Percentiles rank a stretch among this genome's conserved stretches.
Conservation (phyloP, 2,797 vertebrate genomes). For the Anabas testudineus region DNA sequence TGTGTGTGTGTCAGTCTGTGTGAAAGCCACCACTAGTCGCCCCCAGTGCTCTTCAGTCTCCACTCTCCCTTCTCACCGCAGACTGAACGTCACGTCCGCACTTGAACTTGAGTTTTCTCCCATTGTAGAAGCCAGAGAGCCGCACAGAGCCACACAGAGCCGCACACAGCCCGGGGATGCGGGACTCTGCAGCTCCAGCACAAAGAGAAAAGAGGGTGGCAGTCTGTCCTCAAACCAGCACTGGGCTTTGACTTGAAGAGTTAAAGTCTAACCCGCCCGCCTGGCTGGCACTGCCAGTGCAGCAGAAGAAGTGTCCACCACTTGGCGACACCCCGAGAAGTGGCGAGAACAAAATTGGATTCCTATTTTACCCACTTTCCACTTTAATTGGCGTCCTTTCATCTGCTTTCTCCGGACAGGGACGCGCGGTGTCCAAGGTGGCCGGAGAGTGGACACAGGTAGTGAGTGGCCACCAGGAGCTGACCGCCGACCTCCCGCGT, state of each 20-base stretch:
- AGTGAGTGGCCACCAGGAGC: conserved; percentile 56
- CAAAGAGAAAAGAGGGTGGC: conserved; percentile 63
- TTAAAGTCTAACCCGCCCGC: conserved; percentile 64
- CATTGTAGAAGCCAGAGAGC: conserved; percentile 96
- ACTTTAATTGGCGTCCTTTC: conserved; percentile 18
- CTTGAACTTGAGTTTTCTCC: conserved; percentile 99
- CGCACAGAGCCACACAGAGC: conserved; percentile 92
- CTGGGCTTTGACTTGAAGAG: conserved; percentile 84
- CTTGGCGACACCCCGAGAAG: conserved; percentile 67
- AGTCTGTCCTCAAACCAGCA: conserved; percentile 78
- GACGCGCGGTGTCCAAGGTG: conserved; percentile 51
- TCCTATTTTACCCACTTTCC: conserved; percentile 59
- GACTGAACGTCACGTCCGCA: conserved; percentile 99
- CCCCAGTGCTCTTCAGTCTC: conserved; percentile 98
- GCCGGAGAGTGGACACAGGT: conserved; percentile 66
- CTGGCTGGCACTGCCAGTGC: conserved; percentile 80
- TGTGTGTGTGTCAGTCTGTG: conserved; percentile 76
- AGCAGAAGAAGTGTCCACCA: conserved; percentile 82
- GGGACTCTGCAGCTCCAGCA: conserved; percentile 54
- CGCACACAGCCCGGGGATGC: conserved; percentile 87
- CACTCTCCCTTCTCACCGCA: conserved; percentile 95
- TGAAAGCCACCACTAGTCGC: conserved; percentile 99
- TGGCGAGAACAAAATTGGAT: conserved; percentile 83
- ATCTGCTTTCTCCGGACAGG: conserved; percentile 27
- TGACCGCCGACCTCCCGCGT: conserved; percentile 46